A percentile compares a stretch with the other conserved stretches of the same genome.
These are phyloP conservation scores for Huso huso DNA, from an alignment of 2,797 vertebrate species.

Conservation along the genomic window DNA sequence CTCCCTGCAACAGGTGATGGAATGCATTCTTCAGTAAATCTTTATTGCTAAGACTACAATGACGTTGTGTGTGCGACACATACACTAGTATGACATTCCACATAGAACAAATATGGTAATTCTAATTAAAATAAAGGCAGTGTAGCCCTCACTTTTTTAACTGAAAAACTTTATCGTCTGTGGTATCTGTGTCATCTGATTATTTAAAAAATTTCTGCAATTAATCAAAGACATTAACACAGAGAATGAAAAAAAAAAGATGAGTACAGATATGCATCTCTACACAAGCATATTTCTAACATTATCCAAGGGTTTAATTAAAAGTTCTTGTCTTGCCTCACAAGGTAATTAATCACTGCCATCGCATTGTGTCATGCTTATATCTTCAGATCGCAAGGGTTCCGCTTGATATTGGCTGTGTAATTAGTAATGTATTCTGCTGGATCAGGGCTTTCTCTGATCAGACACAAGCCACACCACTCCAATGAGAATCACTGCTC, in stretches of 20 bases:
- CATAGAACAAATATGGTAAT: too few species aligned
- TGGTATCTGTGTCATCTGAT: constrained; percentile 8
- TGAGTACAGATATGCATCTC: constrained; percentile 29
- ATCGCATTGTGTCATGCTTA: constrained; percentile 16
- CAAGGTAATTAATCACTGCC: constrained; percentile 46
- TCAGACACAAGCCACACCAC: too few species aligned
- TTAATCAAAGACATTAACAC: constrained; percentile 23
- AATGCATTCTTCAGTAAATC: too few species aligned
- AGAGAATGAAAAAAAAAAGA: neutral
- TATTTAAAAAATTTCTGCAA: constrained; percentile 13
- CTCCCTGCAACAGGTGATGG: too few species aligned
- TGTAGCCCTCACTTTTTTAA: neutral
- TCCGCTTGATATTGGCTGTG: neutral
- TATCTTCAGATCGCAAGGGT: neutral
- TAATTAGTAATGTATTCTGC: too few species aligned
- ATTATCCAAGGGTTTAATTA: constrained; percentile 47
- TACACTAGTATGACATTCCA: too few species aligned
- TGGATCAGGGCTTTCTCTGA: too few species aligned
- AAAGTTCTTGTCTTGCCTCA: constrained; percentile 37
- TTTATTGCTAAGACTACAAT: too few species aligned
- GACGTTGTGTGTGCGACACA: too few species aligned
- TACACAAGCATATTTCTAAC: constrained; percentile 40
- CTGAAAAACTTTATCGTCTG: constrained; percentile 4
- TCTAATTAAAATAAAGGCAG: too few species aligned
- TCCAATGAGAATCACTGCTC: too few species aligned